These are phyloP conservation scores for Tragelaphus scriptus DNA, from an alignment of 2,113 vertebrate genomes.

Conservation along the genomic window DNA sequence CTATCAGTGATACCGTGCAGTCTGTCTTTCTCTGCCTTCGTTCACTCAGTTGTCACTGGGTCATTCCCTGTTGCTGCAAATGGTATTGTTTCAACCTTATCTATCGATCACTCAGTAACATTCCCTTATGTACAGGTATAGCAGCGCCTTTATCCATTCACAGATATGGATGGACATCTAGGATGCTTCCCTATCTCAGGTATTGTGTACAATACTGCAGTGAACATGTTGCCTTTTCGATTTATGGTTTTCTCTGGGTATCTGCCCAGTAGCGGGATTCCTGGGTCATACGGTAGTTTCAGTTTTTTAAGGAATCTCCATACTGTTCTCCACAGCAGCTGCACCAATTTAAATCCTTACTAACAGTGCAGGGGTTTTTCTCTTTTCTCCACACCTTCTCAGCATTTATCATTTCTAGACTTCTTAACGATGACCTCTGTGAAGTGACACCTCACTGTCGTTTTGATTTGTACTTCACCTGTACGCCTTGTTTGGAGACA, in stretches of 20 bases:
- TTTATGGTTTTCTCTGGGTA: not conserved
- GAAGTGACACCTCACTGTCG: not conserved
- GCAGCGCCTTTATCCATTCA: not conserved
- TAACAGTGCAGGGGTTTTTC: not conserved
- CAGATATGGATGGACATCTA: not conserved
- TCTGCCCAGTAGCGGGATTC: not conserved
- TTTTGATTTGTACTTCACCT: not conserved
- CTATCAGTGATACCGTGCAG: not conserved
- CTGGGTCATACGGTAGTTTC: not conserved
- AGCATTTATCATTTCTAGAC: not conserved
- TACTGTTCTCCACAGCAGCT: not conserved
- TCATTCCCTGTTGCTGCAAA: not conserved
- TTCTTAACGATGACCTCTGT: not conserved
- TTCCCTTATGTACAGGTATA: not conserved
- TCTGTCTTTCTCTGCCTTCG: not conserved
- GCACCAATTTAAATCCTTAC: not conserved
- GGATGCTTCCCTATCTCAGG: not conserved
- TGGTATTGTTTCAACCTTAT: not conserved
- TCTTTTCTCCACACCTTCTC: not conserved
- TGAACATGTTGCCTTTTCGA: not conserved
- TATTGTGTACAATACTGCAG: not conserved
- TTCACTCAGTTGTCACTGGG: not conserved
- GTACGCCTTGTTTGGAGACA: not conserved
- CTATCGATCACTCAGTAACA: not conserved
- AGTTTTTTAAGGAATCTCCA: not conserved